Conservation (phyloP, 2,113 vertebrate species). For the Euleptes europaea region DNA sequence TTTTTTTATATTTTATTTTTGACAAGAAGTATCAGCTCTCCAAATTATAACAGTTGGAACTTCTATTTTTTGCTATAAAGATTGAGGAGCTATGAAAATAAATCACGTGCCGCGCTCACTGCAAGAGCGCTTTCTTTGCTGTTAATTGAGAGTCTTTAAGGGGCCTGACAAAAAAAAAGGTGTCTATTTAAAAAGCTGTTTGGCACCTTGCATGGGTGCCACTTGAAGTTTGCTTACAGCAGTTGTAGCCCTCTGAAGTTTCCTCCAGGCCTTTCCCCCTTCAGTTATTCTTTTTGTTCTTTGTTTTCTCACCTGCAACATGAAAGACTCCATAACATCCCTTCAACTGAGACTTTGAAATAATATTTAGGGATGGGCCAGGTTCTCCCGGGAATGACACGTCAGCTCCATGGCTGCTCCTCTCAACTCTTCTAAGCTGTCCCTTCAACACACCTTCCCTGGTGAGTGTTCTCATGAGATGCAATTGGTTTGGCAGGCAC, state of each 20-base stretch:
- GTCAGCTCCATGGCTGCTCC: neutral
- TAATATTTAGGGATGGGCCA: neutral
- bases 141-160: constrained; percentile 4
- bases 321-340: neutral
- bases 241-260: neutral
- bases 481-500: neutral
- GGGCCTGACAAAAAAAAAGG: neutral
- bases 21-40: neutral
- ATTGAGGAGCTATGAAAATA: neutral
- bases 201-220: neutral
- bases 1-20: no score
- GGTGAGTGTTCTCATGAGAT: neutral
- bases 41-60: neutral
- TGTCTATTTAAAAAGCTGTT: constrained; percentile 15
- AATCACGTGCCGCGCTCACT: neutral
- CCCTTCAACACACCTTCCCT: neutral
- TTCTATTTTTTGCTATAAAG: neutral
- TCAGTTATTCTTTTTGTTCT: neutral
- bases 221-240: constrained; percentile 13
- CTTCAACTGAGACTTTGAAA: neutral
- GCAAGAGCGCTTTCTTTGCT: neutral
- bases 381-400: neutral
- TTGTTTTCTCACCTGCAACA: neutral
- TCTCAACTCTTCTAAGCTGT: neutral
- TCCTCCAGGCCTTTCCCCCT: neutral